A percentile compares a stretch with the other conserved stretches of the same genome.
phyloP scores from a whole-genome alignment of 2,797 vertebrate genomes.

The Xiphorhynchus erythropygius region DNA sequence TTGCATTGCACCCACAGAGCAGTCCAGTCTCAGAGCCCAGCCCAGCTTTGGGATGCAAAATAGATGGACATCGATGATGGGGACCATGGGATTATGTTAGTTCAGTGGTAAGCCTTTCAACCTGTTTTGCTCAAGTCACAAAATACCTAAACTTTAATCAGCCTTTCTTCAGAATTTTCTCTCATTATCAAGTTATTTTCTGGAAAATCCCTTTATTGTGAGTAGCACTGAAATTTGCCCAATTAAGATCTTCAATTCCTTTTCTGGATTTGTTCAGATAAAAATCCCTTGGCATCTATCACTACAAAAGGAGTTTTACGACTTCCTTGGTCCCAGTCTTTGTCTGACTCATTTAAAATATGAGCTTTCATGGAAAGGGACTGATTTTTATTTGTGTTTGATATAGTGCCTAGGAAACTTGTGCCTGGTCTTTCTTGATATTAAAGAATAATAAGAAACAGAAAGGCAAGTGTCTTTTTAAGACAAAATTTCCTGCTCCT shows the following conservation, averaged over 20 bases:
- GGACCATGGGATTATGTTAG: no score
- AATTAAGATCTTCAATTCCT: neutral
- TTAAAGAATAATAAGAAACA: conserved; percentile 19
- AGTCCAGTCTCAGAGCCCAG: neutral
- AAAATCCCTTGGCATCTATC: neutral
- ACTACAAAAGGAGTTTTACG: neutral
- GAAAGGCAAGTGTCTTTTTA: conserved; percentile 41
- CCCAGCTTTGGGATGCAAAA: neutral
- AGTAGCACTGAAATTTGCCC: neutral
- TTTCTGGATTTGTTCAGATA: neutral
- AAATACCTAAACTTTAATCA: fast-evolving
- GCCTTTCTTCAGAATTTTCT: neutral
- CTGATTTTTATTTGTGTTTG: neutral
- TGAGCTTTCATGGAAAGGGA: neutral
- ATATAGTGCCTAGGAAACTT: neutral
- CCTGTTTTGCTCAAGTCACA: neutral
- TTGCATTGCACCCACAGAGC: neutral
- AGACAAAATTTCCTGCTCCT: conserved; percentile 48
- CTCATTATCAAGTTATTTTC: neutral
- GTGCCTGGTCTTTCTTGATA: neutral
- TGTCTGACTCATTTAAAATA: neutral
- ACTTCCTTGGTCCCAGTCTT: neutral
- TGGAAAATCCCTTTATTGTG: neutral
- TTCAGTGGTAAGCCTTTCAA: neutral
- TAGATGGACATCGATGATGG: no score